Evolutionary conservation across 2,113 vertebrate genomes (phyloP).

Genomic region (Strigops habroptila): DNA sequence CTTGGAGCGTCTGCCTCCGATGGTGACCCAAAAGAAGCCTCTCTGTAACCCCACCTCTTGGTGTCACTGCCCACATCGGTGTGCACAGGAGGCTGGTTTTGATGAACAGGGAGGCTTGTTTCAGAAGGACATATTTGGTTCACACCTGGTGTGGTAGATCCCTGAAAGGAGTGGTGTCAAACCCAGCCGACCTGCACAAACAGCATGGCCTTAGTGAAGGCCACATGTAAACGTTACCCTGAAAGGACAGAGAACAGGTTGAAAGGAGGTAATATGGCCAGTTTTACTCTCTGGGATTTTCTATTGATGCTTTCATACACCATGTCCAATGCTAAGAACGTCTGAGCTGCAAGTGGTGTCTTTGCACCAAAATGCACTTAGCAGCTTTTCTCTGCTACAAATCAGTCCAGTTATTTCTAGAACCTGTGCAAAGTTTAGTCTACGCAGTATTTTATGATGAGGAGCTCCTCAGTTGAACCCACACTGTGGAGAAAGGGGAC

Average conservation of each 20-base stretch:
- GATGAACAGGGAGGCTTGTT: not conserved
- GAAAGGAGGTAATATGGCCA: not conserved
- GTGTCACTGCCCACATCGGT: not conserved
- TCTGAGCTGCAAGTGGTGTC: not conserved
- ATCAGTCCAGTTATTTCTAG: not conserved
- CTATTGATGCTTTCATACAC: not conserved
- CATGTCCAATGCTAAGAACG: not conserved
- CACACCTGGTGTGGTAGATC: not conserved
- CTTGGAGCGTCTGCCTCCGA: not conserved
- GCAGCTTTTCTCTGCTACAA: not conserved
- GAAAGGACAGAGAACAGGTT: not conserved
- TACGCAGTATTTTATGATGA: not conserved
- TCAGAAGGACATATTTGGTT: not conserved
- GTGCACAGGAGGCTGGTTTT: not conserved
- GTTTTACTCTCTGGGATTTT: not conserved
- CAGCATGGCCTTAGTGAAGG: not conserved
- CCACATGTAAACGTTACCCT: accelerated
- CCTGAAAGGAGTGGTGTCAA: not conserved
- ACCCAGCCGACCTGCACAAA: not conserved
- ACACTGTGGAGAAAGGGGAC: not conserved
- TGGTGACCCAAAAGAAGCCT: not conserved
- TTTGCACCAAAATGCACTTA: not conserved
- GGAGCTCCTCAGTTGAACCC: not conserved
- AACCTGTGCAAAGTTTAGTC: not conserved
- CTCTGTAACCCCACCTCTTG: not conserved